Evolutionary conservation across 2,113 vertebrate species (phyloP), one percentile per base, ranked within the genome.

Genomic region (Phocoena sinus): DNA sequence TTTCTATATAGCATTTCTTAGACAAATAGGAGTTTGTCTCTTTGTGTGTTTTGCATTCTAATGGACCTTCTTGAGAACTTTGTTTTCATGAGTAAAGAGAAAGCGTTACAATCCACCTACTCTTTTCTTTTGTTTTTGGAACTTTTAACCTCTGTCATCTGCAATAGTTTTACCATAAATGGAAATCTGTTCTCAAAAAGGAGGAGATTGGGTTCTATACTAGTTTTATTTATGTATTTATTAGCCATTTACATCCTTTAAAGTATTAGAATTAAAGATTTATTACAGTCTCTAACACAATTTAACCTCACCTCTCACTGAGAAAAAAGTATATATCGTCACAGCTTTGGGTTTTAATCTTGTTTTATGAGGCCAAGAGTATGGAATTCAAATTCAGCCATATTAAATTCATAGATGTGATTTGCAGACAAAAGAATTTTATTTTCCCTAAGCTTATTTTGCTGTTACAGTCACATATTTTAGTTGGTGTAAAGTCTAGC

Each of bases 391-490:
- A 44, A 53, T 89, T 25, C 21, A 88, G 77, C 2, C 70, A 1
- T 92, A 26, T 71, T 83, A 67, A 94, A 94, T 65, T 74, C 23
- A 38, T 58, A 89, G 38, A 31, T 73, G 65, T 17, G 73, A 60
- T 76, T 87, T 87, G 23, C 6, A 70, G 53, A 36, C 86, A 71
- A 31, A 94, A 82, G 25, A 76, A 96, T 62, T 97, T 91, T 83
- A 80, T 53, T 93, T 94, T 76, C n/a, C 28, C 10, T 90, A 86
- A 31, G 9, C 11, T 93, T 86, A 71, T 80, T 90, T 95, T 82
- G 17, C 85, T 33, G 18, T 95, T 81, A 31, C 33, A 70, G 3
- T 88, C n/a, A 77, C 70, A 44, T 2, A 20, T 77, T 87, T 96
- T 67, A 67, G 53, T 67, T 96, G 28, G 2, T 82, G 33, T n/a